Base-by-base conservation (phyloP, 2,888 invertebrate species). In the Cecidostiba fungosa region DNA sequence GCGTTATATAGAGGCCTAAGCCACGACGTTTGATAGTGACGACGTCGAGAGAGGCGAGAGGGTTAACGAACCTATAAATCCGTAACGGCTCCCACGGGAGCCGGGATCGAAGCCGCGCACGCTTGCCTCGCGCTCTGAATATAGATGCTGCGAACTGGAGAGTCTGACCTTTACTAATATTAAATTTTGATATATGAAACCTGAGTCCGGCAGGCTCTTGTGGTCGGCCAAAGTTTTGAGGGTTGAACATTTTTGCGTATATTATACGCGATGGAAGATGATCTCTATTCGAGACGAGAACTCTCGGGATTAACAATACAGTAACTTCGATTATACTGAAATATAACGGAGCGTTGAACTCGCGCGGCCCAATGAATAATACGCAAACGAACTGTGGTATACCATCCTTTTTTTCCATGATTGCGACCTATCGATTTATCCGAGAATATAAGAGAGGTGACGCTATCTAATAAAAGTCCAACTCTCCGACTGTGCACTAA, bases 1-100 rank as follows among this genome's bases (percentile, higher is more conserved):
- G 85, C 77, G 85, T 66, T 77, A n/a, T 29, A 6, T 16, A 8
- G 54, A 43, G 78, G 69, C 32, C 85, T 87, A 85, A 86, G 80
- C 85, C 85, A 70, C 84, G 70, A 85, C 85, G 82, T 87, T 86
- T 86, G 86, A 87, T 87, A 86, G 85, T 81, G 54, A 81, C 84
- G 74, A 66, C 72, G 70, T 78, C 74, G 85, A 73, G 78, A 70
- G 62, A 80, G 43, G 85, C 81, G 84, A 72, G 82, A 85, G 87
- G 88, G 88, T 88, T 88, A 89, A 88, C 88, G 88, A 89, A 89
- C 88, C 88, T 88, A 89, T 89, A 89, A 88, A 89, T 89, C 88
- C 88, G 87, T 85, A 79, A 85, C 87, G 85, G 74, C 73, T 87
- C 88, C 88, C 88, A 73, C 73, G 77, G 77, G 77, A 77, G 77